phyloP scores from a whole-genome alignment of 2,113 vertebrate species.

The Alligator sinensis region DNA sequence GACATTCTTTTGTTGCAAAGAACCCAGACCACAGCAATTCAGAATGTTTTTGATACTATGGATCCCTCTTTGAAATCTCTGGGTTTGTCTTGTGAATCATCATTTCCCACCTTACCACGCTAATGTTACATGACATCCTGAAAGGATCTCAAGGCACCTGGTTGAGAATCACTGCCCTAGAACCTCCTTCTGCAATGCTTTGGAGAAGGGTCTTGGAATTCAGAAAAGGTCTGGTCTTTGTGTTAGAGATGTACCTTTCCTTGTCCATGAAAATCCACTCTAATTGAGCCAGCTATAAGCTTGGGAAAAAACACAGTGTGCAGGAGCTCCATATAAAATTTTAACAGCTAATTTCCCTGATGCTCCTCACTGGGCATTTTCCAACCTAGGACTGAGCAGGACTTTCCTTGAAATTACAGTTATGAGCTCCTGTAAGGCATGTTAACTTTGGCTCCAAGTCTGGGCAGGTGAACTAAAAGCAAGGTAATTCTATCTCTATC shows the following conservation, averaged over 20 bases:
- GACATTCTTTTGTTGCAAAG: no score
- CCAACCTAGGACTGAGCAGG: not conserved
- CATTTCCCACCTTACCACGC: no score
- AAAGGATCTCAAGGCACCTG: no score
- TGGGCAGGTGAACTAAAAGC: not conserved
- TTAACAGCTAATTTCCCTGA: not conserved
- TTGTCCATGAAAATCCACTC: not conserved
- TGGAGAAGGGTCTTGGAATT: not conserved
- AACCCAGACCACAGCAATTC: no score
- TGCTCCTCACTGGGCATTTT: not conserved
- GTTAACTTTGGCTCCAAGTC: not conserved
- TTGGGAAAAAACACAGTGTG: not conserved
- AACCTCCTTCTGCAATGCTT: not conserved
- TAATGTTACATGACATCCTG: no score
- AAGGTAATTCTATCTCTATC: no score
- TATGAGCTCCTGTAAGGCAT: not conserved
- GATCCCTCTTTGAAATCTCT: no score
- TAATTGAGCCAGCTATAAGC: not conserved
- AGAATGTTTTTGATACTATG: no score
- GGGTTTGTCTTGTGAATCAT: no score
- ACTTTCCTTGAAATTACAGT: not conserved
- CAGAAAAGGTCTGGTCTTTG: not conserved
- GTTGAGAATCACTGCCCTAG: no score
- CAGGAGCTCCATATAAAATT: not conserved
- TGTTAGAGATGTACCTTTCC: not conserved